Evolutionary conservation across 2,113 vertebrate species (phyloP), one percentile per base, ranked within the genome.

Genomic region (Peromyscus californicus): DNA sequence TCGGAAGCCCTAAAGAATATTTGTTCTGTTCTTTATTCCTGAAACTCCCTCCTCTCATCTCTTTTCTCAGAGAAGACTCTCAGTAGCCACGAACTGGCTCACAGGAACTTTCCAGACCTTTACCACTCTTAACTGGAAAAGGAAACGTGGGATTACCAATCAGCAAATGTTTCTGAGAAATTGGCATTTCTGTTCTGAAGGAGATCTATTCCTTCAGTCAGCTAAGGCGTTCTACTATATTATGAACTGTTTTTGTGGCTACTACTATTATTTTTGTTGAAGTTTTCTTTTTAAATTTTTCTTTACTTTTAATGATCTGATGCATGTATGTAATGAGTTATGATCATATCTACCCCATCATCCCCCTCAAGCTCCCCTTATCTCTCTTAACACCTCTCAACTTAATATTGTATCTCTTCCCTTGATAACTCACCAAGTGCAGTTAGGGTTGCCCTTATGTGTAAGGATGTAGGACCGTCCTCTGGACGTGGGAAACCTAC

Each of bases 121-220:
- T 57, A 22, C 80, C n/a, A 63, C 7, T 72, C 10, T 6, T 51
- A 69, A 74, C 13, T 10, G 11, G 87, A 75, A 89, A 31, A 89
- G 59, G 72, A 93, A 89, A 61, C 2, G 0, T 6, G 31, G 39
- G 12, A 36, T 48, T 82, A 70, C 13, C 61, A 21, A 48, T 4
- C 0, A 48, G 65, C 48, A 76, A 57, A 17, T 70, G 24, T 70
- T 89, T 67, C 87, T 33, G 16, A 85, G 75, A 24, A 75, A 54
- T 31, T 36, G 19, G 83, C n/a, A 42, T 90, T 90, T 93, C 57
- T 36, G 2, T 63, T 83, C 86, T 94, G 82, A 95, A 84, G 63
- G 22, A 3, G 45, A 51, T 26, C 63, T 91, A 22, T 45, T 93
- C 70, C 70, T 91, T 57, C 51, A n/a, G 2, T 45, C 22, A 61